Evolutionary conservation across 2,888 invertebrate species (phyloP).

Genomic region (Phengaris arion): DNA sequence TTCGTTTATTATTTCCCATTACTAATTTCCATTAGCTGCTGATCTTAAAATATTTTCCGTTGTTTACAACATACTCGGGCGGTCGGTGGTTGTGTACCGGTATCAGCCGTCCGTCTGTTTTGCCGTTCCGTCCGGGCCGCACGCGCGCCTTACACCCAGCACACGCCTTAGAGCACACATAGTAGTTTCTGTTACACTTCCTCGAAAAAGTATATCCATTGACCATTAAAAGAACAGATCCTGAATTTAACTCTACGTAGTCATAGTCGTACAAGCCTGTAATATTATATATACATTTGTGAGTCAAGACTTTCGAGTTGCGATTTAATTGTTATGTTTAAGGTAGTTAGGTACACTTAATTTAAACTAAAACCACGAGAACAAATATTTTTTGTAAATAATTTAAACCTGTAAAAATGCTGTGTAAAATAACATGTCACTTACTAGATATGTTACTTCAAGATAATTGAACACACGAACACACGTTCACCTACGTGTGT

Average conservation of each 20-base stretch:
- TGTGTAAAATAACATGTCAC: no score
- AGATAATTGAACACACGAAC: no score
- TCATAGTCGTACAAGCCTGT: constrained; percentile 14
- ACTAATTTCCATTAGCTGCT: constrained; percentile 4
- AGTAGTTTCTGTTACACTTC: constrained; percentile 23
- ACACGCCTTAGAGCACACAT: constrained; percentile 11
- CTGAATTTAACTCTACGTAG: neutral
- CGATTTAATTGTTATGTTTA: no score
- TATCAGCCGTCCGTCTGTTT: neutral
- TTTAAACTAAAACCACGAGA: no score
- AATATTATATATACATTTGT: neutral
- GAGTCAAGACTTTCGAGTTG: neutral
- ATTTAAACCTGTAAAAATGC: no score
- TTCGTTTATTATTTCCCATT: neutral
- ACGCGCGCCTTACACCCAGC: constrained; percentile 23
- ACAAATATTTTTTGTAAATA: no score
- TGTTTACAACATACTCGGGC: constrained; percentile 4
- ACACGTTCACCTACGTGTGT: no score
- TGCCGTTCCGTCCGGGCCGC: neutral
- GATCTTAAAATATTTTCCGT: constrained; percentile 19
- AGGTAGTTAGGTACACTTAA: no score
- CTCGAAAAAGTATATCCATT: constrained; percentile 22
- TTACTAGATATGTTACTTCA: no score
- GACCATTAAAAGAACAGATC: constrained; percentile 3
- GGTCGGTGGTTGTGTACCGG: constrained; percentile 8